Evolutionary conservation across 2,797 vertebrate species (phyloP), one percentile per base, ranked within the genome.

Genomic region (Galaxias olidus): DNA sequence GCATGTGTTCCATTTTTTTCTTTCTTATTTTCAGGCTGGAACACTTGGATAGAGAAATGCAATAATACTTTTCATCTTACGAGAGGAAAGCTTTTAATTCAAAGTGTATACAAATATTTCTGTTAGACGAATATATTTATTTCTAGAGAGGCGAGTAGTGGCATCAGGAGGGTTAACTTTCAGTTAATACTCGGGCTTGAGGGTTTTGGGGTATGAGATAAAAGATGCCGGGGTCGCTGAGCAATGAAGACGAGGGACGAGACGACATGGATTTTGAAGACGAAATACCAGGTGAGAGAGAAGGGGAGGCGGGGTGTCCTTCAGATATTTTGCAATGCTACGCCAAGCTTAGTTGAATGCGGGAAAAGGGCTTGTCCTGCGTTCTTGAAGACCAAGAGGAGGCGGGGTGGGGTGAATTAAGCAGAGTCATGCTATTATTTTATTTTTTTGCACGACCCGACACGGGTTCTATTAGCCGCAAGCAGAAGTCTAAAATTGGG

Each of bases 161-260:
- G 91, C 84, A 89, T 78, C 82, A 81, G 87, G 82, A 87, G 92
- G 92, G 92, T 93, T 93, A 93, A 94, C 89, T 92, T 91, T 81
- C 84, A 64, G 81, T 87, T 77, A 73, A 80, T 88, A 84, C 85
- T 82, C 84, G 78, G 82, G 73, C 86, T 79, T 77, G 91, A 89
- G 84, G 84, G 86, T 81, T 79, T 86, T 86, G 68, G 80, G 89
- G 87, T 82, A 91, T 91, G 91, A 90, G 87, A 86, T 92, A 90
- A 94, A 30, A 92, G 89, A 96, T 97, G 96, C 94, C 94, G 91
- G 95, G 95, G 85, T 95, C 95, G 83, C 90, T 94, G 88, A 94
- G 94, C 89, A 92, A 93, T 91, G 95, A 94, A 89, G 94, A 96
- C 88, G 94, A 96, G 90, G 94, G 89, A 88, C 93, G 91, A 83